phyloP scores from a whole-genome alignment of 2,888 invertebrate genomes.

The Alentia gelatinosa region DNA sequence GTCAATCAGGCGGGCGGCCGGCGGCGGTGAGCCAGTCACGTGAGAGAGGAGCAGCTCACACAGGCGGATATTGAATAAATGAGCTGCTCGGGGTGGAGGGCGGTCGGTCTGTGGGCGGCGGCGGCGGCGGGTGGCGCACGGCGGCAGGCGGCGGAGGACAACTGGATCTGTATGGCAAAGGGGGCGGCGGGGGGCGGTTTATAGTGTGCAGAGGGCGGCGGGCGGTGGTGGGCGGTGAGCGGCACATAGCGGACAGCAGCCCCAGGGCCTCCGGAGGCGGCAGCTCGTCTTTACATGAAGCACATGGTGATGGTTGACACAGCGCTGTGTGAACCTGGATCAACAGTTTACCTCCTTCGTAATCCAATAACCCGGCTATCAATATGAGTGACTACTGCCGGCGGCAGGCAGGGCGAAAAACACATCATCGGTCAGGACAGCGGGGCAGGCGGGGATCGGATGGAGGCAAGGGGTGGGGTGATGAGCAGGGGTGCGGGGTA shows the following conservation, averaged over 20 bases:
- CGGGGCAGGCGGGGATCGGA: no score
- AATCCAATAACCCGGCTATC: slow-evolving; percentile 3
- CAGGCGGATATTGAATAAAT: slow-evolving; percentile 9
- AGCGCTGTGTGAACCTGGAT: background rate
- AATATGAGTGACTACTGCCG: background rate
- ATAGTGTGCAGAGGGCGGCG: no score
- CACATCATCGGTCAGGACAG: no score
- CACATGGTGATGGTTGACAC: background rate
- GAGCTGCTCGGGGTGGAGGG: background rate
- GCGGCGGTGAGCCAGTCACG: background rate
- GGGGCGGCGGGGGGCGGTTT: no score
- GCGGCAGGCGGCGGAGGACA: no score
- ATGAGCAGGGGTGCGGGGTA: background rate
- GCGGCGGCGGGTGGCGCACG: no score
- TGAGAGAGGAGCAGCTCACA: background rate
- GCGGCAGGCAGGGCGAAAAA: background rate
- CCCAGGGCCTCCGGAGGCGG: no score
- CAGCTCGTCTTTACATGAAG: background rate
- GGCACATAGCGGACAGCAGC: background rate
- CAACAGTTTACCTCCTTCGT: background rate
- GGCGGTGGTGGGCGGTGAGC: no score
- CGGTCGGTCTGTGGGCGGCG: no score
- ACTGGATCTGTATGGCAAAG: no score
- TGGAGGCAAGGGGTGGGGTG: background rate
- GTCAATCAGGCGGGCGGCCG: background rate